Evolutionary conservation across 2,888 invertebrate species (phyloP), one percentile per base, ranked within the genome.

Genomic region (Nomada fucata): DNA sequence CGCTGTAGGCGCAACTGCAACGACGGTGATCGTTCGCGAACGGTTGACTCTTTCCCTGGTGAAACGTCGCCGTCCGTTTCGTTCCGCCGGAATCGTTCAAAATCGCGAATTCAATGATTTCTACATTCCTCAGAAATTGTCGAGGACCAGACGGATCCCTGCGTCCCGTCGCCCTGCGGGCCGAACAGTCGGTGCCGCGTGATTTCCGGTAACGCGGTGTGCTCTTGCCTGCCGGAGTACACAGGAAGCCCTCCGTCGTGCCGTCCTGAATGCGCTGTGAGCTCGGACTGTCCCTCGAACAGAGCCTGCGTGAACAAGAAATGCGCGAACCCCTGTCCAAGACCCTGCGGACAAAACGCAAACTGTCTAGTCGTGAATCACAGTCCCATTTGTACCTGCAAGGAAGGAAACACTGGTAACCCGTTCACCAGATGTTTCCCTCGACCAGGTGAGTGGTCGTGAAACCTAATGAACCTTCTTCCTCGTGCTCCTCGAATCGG

Each of bases 171-270:
- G 79, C 95, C 95, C 3, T 96, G 96, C 91, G 98, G 97, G 88
- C 96, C 97, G 83, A 97, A 97, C 94, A 97, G 97, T 86, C 96
- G 95, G 90, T 96, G 96, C 89, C 94, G 94, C 59, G 95, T 95
- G 83, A 91, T 94, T 26, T 95, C 95, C 81, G 94, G 94, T n/a
- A 95, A 95, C 92, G 95, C 95, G 2, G 95, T 95, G 59, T 96
- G 96, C 88, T 95, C 95, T 36, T 96, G 96, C 88, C 91, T 95
- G 60, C 94, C 95, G 9, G 94, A 94, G 57, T 96, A 95, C 86
- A 93, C 95, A 59, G 96, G 96, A 44, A 96, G 92, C 96, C 96
- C 89, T 36, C 82, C 82, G 9, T 77, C 82, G 26, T 83, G 83
- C 83, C 93, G 95, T 78, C 95, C 95, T 7, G 95, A 95, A 91